Base-by-base conservation (phyloP, 2,888 invertebrate genomes). In the Drosophila histrio region DNA sequence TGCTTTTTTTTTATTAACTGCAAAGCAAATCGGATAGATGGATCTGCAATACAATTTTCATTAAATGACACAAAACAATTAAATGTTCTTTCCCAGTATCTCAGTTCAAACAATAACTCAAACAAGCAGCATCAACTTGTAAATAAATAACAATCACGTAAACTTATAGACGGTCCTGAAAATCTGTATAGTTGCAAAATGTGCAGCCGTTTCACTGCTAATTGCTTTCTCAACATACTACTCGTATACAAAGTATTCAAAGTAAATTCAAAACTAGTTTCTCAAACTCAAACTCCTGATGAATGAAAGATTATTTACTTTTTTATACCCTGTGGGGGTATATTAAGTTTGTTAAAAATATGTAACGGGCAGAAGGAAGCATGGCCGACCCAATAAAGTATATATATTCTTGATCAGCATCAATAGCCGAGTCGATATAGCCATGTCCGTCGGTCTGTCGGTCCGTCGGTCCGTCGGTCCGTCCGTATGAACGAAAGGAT, bases 1-100 rank as follows among this genome's bases (percentile, higher is more conserved):
- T 49, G 26, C 58, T 56, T 67, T 62, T 75, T 22, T 24, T 50
- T 46, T 57, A 73, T 60, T 38, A 63, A 59, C 59, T 74, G 30
- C 19, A 19, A 39, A 13, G 6, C 24, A 19, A 52, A 38, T 38
- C 17, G 13, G 6, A 26, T 11, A 52, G 38, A 28, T 39, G 19
- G 2, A 41, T 3, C 2, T 30, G 21, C 41, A 21, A 21, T 9
- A 13, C 21, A 41, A 39, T 53, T 21, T 41, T 21, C 15, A 41
- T 41, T 30, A 53, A 53, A 53, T 53, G 19, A 7, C 21, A 53
- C 13, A 30, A 7, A 5, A 13, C 13, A 53, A 41, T 41, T 53
- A 41, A 53, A 30, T 53, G n/a, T 53, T 21, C 6, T 21, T 19
- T 30, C 39, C 21, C 11, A 11, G 15, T 15, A 15, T 9, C n/a